Percentiles rank a stretch among this genome's conserved stretches.
phyloP scores from a whole-genome alignment of 2,113 vertebrate species.

The Eleginops maclovinus region DNA sequence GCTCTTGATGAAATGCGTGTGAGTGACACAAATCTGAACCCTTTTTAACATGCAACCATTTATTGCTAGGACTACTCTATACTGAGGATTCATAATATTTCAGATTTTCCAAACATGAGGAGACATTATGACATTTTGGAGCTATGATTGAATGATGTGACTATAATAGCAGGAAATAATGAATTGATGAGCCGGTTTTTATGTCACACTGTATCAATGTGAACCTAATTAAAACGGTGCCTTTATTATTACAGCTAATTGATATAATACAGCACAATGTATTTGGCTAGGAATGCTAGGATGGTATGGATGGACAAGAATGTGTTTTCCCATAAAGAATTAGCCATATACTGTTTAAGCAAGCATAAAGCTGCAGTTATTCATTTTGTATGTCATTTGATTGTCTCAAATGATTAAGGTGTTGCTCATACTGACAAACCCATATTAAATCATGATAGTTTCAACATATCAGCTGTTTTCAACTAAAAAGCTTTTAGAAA shows the following conservation, averaged over 20 bases:
- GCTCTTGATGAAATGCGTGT: constrained; percentile 44
- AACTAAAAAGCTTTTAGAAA: neutral
- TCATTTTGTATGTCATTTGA: too few species aligned
- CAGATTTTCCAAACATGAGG: neutral
- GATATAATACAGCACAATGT: too few species aligned
- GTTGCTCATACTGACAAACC: too few species aligned
- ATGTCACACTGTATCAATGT: neutral
- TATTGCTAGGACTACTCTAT: neutral
- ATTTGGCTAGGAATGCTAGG: too few species aligned
- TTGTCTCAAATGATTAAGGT: too few species aligned
- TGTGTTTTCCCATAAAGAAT: neutral
- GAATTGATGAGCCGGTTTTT: neutral
- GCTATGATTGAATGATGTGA: neutral
- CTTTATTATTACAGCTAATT: too few species aligned
- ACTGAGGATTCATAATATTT: neutral
- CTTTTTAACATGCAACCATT: constrained; percentile 27
- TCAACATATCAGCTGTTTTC: too few species aligned
- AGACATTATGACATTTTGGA: neutral
- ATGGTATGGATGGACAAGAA: neutral
- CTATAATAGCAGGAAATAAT: neutral
- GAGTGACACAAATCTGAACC: neutral
- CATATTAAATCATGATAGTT: too few species aligned
- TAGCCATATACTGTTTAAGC: neutral
- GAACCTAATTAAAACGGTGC: too few species aligned
- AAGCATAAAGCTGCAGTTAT: neutral